Evolutionary conservation across 2,113 vertebrate genomes (phyloP), one percentile per base, ranked within the genome.

Genomic region (Tragulus kanchil): DNA sequence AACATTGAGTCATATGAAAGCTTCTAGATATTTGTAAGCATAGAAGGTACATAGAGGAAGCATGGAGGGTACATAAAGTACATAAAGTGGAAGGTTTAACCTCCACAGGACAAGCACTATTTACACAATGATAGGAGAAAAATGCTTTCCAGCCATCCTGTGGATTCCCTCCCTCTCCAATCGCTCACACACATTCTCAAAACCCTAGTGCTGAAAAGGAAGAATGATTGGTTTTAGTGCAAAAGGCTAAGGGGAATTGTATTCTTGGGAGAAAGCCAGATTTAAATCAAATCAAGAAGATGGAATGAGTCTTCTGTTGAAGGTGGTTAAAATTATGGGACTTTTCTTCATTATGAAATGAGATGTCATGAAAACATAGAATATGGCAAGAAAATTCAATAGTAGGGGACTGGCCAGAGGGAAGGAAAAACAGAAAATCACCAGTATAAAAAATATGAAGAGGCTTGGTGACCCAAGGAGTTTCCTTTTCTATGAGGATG

Each of bases 311-410:
- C 65, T 64, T 85, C 59, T 50, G 15, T 84, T 61, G 67, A 92
- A 93, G 73, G 61, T 42, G 52, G 89, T 86, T 36, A 95, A 83
- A 28, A 54, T 81, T 28, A 90, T 69, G 36, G n/a, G 62, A 36
- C 48, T 97, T 87, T 87, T 93, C 83, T 93, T 95, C 52, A 54
- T 54, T 28, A 52, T 13, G 7, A 90, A 82, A 88, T 83, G 45
- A 21, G 25, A 89, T 78, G 95, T 93, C 73, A 94, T 77, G 25
- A 94, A 97, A 61, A 83, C 16, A 1, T 86, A 93, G 93, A 94
- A 69, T 81, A 64, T 59, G 93, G 9, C 42, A 90, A 93, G 48
- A 58, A 23, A 59, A 36, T 61, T 59, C 16, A 75, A n/a, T 59
- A 69, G 25, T 45, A 77, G 48, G 73, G 93, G 15, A 36, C 31